Evolutionary conservation across 2,113 vertebrate genomes (phyloP).

Genomic region (Emydura subglobosa): DNA sequence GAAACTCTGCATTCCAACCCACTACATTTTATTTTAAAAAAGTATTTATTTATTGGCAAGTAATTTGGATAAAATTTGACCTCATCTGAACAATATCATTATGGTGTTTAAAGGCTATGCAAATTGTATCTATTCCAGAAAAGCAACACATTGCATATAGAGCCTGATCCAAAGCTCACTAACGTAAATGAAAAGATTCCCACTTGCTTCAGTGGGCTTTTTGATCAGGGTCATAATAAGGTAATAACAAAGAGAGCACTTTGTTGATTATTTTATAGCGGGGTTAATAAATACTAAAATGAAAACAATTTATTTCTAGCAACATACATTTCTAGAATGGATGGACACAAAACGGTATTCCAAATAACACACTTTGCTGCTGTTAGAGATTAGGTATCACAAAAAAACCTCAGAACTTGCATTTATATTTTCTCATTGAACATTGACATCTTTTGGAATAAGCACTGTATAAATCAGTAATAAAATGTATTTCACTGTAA

Average conservation of each 20-base stretch:
- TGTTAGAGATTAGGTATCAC: not conserved
- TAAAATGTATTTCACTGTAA: not conserved
- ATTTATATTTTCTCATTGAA: constrained; percentile 20
- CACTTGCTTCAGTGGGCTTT: not conserved
- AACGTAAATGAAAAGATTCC: not conserved
- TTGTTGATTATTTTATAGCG: not conserved
- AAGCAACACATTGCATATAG: not conserved
- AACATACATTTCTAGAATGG: not conserved
- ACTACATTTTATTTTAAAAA: not conserved
- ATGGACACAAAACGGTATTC: not conserved
- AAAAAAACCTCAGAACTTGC: not conserved
- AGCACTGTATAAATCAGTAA: not conserved
- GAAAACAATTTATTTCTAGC: not conserved
- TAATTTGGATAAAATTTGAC: not conserved
- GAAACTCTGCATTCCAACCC: not conserved
- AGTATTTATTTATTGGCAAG: not conserved
- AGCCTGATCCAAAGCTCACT: not conserved
- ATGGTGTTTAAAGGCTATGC: not conserved
- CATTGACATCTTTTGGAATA: not conserved
- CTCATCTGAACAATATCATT: not conserved
- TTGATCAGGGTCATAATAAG: not conserved
- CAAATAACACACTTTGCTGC: not conserved
- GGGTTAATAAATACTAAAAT: not conserved
- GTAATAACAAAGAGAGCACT: not conserved
- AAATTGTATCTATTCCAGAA: not conserved